These are phyloP conservation scores for Tetanocera ferruginea DNA, from an alignment of 2,888 invertebrate species.

Conservation along the genomic window DNA sequence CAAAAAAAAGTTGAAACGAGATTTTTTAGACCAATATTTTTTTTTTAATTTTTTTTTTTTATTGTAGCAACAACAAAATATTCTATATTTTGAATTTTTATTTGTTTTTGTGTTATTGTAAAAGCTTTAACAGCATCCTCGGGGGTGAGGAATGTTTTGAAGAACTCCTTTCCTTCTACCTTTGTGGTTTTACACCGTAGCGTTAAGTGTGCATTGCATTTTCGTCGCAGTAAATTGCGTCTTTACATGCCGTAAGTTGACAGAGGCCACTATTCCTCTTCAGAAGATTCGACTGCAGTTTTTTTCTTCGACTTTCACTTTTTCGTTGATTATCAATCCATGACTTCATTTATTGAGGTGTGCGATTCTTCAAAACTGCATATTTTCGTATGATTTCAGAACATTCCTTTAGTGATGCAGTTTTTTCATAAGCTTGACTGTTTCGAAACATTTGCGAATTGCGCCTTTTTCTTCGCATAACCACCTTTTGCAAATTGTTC, in stretches of 20 bases:
- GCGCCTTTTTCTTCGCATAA: no score
- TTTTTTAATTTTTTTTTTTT: no score
- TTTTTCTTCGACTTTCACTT: background rate
- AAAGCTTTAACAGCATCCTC: no score
- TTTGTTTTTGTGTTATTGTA: no score
- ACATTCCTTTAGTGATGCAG: background rate
- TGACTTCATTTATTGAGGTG: no score
- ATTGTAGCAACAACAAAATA: no score
- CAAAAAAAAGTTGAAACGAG: background rate
- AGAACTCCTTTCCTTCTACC: no score
- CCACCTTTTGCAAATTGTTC: no score
- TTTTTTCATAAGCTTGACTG: background rate
- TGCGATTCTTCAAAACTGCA: background rate
- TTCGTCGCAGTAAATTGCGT: background rate
- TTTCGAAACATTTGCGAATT: background rate
- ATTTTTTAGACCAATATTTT: no score
- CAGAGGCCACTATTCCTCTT: background rate
- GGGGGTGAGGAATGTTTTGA: background rate
- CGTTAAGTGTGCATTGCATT: background rate
- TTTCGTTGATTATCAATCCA: background rate
- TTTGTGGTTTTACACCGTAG: no score
- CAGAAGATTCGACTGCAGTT: background rate
- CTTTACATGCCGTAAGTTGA: background rate
- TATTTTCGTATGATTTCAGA: background rate
- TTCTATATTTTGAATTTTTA: no score